Base-by-base conservation (phyloP, 1,140 invertebrate species). In the Drosophila navojoa region DNA sequence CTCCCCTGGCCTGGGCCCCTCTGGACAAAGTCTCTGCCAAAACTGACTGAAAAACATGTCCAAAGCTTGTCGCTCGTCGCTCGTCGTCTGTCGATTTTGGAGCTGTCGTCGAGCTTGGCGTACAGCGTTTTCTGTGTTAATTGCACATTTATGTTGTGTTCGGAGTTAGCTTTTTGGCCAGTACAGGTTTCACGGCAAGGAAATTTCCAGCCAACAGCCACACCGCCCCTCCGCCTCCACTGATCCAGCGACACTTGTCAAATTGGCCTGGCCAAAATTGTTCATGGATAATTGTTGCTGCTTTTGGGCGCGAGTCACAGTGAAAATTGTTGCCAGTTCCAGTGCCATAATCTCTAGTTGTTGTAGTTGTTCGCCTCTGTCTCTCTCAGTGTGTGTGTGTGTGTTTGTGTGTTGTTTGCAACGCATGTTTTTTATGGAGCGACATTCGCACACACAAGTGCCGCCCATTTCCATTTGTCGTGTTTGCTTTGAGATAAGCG, bases 401-500 rank as follows among this genome's bases (percentile, higher is more conserved):
- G 19, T 22, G 19, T 5, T 40, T 59, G 42, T 25, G 63, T 68
- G 15, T 53, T 67, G 22, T 59, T 63, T 68, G 44, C 47, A 61
- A 66, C 38, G 40, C 57, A 52, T 86, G 74, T 71, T 71, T 47
- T 55, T 77, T 71, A 58, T 70, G 62, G 57, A 59, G 77, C 72
- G 70, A 62, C 77, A 81, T 63, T 72, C 63, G 32, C 62, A 59
- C 29, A 59, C 29, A 47, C 62, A 79, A 81, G 58, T 45, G 78
- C 54, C 81, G 78, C 81, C 81, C 81, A 81, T 74, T 70, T 70
- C 50, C 67, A 70, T 81, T 81, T 85, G 77, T 77, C 81, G 71
- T 87, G 78, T 86, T 87, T 79, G 76, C 82, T 70, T 76, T 68
- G 71, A 81, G 81, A 86, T 86, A 87, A 81, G 81, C 82, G 63